These are phyloP conservation scores for Leptinotarsa peninsularis DNA, from an alignment of 2,888 invertebrate genomes.

Conservation along the genomic window DNA sequence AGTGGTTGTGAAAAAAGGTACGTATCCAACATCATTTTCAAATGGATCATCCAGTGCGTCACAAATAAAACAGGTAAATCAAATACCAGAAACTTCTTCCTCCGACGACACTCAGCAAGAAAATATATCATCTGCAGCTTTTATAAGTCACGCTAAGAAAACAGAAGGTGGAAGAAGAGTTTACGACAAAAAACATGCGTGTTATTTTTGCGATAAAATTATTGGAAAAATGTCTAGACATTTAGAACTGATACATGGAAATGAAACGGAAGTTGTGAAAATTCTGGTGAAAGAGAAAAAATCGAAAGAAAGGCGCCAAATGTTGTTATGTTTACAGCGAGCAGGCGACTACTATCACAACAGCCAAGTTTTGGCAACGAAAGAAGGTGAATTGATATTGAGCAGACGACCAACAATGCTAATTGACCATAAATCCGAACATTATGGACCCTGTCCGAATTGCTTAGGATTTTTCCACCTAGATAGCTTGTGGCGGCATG, in stretches of 20 bases:
- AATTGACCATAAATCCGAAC: not conserved
- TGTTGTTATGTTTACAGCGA: constrained; percentile 17
- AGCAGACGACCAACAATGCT: constrained; percentile 3
- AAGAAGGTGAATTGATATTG: not conserved
- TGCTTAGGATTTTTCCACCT: constrained; percentile 16
- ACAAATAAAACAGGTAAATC: too few species aligned
- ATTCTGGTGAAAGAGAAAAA: constrained; percentile 3
- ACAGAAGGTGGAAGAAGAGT: not conserved
- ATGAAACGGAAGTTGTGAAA: not conserved
- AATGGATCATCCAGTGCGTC: too few species aligned
- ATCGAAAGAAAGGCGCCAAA: constrained; percentile 9
- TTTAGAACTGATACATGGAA: not conserved
- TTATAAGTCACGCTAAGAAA: not conserved
- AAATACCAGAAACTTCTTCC: too few species aligned
- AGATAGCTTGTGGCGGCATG: constrained; percentile 21
- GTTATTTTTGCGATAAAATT: constrained; percentile 1
- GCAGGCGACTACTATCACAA: constrained; percentile 24
- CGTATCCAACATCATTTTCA: too few species aligned
- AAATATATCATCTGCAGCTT: too few species aligned
- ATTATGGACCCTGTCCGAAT: constrained; percentile 19
- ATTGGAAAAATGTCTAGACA: not conserved
- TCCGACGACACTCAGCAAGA: too few species aligned
- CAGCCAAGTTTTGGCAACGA: constrained; percentile 14
- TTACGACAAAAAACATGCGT: not conserved
- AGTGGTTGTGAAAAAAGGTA: too few species aligned